phyloP scores from a whole-genome alignment of 2,797 vertebrate species.

The Taeniopygia guttata region DNA sequence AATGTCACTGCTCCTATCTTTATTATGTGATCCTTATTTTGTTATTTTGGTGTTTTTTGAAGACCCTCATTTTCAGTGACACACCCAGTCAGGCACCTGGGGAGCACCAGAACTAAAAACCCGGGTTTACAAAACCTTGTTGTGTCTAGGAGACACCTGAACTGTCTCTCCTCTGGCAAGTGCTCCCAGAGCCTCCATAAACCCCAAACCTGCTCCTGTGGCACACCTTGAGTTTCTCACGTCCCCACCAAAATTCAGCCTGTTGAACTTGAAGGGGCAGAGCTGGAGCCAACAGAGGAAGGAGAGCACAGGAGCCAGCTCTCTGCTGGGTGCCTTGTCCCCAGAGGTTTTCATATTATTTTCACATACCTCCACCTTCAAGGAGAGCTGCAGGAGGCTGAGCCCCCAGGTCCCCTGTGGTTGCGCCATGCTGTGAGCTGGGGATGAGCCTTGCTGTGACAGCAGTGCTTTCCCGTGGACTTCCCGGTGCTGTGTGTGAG shows the following conservation, averaged over 20 bases:
- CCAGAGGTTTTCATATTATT: not conserved
- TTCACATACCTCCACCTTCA: not conserved
- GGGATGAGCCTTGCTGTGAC: not conserved
- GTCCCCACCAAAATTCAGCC: not conserved
- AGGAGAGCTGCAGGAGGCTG: not conserved
- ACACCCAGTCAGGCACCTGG: fast-evolving
- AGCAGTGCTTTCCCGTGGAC: not conserved
- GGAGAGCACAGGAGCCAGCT: not conserved
- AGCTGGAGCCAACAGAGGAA: not conserved
- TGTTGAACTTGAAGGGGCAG: fast-evolving
- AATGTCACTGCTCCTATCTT: not conserved
- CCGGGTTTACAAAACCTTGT: not conserved
- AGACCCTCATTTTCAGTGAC: not conserved
- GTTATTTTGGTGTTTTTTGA: not conserved
- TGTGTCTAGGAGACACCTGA: not conserved
- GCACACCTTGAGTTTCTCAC: not conserved
- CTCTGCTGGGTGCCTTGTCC: not conserved
- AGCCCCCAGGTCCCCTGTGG: fast-evolving
- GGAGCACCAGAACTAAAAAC: not conserved
- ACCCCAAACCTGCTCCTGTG: fast-evolving
- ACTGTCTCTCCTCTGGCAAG: fast-evolving
- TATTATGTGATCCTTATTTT: not conserved
- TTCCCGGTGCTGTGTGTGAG: fast-evolving
- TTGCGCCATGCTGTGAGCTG: fast-evolving
- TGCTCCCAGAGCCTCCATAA: not conserved